Evolutionary conservation across 2,888 invertebrate genomes (phyloP), one percentile per base, ranked within the genome.

Genomic region (Acronicta leporina): DNA sequence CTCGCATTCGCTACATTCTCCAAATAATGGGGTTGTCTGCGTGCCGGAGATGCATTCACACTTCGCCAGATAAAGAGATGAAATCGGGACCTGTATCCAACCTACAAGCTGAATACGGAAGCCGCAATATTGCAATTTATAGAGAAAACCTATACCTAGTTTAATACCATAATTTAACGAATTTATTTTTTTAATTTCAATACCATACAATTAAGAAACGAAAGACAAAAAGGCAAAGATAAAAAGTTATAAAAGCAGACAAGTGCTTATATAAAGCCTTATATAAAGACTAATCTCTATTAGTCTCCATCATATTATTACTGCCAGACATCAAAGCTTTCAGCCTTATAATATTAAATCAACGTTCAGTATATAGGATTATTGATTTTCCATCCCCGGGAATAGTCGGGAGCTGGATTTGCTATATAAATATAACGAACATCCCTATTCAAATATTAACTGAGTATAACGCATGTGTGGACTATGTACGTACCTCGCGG

Each of bases 401-500:
- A 69, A 79, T 75, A 74, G 77, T 61, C 68, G 76, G 76, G 75
- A 84, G 80, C 81, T 79, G 69, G 73, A 75, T 72, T 75, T 77
- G 71, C 73, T 77, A 81, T 79, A 87, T 86, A 87, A 84, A 85
- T 85, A 86, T 82, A 78, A 74, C 69, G 80, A 83, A 81, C 83
- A 84, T 83, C 83, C 83, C 81, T 84, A 83, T 82, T 86, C 87
- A 87, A 87, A 87, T 86, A 87, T 87, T 85, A 87, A 86, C 84
- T 83, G 80, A 80, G 80, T 83, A 82, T 82, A 85, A 85, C 84
- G 81, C 83, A 79, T 83, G 82, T 84, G 82, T 82, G 81, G 77
- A 76, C 77, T 80, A 63, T 80, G 80, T 60, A 72, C 44, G 30
- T 66, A 60, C 74, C 72, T 67, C 79, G 73, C 73, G 75, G 77